phyloP scores from a whole-genome alignment of 2,113 vertebrate species.

The Lepus timidus region DNA sequence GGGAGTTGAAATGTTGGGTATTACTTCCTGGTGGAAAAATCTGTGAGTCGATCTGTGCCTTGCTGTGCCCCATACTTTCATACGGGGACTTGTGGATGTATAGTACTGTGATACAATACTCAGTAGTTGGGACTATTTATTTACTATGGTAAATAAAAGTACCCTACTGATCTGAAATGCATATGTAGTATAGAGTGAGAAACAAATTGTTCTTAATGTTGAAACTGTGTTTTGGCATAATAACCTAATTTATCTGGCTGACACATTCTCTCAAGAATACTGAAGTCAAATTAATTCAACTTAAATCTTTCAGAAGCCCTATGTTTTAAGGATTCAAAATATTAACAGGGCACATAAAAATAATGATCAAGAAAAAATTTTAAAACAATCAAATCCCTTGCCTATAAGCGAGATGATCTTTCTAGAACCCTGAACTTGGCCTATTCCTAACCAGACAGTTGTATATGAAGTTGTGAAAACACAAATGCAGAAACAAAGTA shows the following conservation, averaged over 20 bases:
- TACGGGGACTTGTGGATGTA: neutral
- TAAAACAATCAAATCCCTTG: neutral
- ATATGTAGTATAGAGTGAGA: neutral
- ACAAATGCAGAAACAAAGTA: neutral
- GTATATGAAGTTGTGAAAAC: neutral
- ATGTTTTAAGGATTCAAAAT: neutral
- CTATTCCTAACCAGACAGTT: neutral
- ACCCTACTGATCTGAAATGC: neutral
- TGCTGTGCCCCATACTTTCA: neutral
- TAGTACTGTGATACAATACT: neutral
- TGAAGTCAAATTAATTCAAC: neutral
- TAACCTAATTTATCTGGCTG: neutral
- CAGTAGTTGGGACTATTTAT: neutral
- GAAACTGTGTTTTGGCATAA: neutral
- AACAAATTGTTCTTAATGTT: neutral
- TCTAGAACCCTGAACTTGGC: neutral
- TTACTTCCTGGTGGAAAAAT: neutral
- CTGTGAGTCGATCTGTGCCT: neutral
- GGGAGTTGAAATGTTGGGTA: neutral
- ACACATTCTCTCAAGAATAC: neutral
- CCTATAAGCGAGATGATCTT: neutral
- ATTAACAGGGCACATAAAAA: neutral
- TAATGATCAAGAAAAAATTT: neutral
- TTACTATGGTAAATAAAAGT: neutral
- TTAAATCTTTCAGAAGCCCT: conserved; percentile 12